Base-by-base conservation (phyloP, 2,113 vertebrate genomes). In the Peromyscus californicus region DNA sequence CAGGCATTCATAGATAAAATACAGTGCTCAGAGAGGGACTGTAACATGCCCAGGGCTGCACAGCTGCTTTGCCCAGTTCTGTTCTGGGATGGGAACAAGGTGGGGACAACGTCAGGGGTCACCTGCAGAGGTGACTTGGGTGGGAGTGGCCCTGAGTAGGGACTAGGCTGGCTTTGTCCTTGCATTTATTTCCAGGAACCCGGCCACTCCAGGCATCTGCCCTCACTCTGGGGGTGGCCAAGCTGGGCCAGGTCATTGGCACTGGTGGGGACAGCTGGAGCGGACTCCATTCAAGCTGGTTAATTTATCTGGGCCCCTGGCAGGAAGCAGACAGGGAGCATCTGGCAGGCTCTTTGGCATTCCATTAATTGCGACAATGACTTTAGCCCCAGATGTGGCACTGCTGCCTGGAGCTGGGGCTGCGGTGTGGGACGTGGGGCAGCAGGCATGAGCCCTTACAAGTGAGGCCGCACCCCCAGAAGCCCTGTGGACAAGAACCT, bases 341-440 rank as follows among this genome's bases (percentile, higher is more conserved):
- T 97, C 98, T 98, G 98, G 97, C 87, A 94, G 74, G 96, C 83
- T 98, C 89, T 96, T 96, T 78, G 96, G 97, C 96, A 92, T 94
- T 93, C 96, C 96, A 96, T 96, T 98, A 96, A 96, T 89, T 97
- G 97, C 94, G 97, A 96, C 97, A 95, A 82, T 96, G 97, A 94
- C 97, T 98, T 97, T 97, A 97, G 83, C 96, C 97, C 97, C 98
- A 98, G 98, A 97, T 97, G 96, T 98, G 94, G 72, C 12, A 3
- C 57, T 5, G 17, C 83, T 74, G 74, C 85, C 93, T 39, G 11
- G 90, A 82, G 39, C 85, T 70, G 82, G 10, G 21, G 48, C 91
- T 84, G 63, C 78, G 26, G 89, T 4, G 13, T 26, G 3, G 90
- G 21, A 48, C 3, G 0, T 0, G 5, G 24, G 45, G 4, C 45